phyloP scores from a whole-genome alignment of 2,113 vertebrate genomes.

The Thomomys bottae region DNA sequence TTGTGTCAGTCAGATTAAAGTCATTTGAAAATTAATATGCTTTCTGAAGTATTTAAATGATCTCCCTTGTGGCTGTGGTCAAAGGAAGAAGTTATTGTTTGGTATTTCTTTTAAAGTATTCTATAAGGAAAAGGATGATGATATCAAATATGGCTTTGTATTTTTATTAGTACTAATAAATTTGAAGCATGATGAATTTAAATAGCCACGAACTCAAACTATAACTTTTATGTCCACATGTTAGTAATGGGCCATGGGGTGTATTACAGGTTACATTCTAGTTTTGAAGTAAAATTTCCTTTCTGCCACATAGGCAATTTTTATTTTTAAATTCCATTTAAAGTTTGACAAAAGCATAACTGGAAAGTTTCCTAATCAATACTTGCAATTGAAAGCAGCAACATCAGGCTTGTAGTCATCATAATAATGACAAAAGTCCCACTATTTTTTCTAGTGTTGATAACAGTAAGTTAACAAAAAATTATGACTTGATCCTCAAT shows the following conservation, averaged over 20 bases:
- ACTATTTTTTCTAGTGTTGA: not conserved
- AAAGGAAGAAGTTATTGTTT: not conserved
- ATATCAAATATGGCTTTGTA: constrained; percentile 1
- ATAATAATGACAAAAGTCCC: not conserved
- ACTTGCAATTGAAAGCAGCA: constrained; percentile 61
- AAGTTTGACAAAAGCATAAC: constrained; percentile 52
- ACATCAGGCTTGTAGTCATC: constrained; percentile 39
- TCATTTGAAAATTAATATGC: constrained; percentile 67
- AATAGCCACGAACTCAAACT: not conserved
- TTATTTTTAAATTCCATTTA: constrained; percentile 64
- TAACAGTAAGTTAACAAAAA: constrained; percentile 50
- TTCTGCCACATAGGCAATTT: constrained; percentile 18
- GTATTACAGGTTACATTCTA: too few relatives aligned
- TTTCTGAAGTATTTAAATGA: constrained; percentile 64
- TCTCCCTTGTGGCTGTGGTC: constrained; percentile 51
- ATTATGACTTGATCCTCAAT: constrained; percentile 39
- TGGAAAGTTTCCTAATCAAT: constrained; percentile 71
- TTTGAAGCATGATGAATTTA: not conserved
- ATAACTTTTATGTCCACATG: constrained; percentile 29
- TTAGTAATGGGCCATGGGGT: not conserved
- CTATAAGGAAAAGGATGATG: not conserved
- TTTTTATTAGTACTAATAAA: constrained; percentile 41
- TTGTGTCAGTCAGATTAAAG: constrained; percentile 65
- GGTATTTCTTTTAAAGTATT: constrained; percentile 50
- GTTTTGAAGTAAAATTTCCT: not conserved